These are phyloP conservation scores for Dendrolimus pini DNA, from an alignment of 2,888 invertebrate genomes.

Conservation along the genomic window DNA sequence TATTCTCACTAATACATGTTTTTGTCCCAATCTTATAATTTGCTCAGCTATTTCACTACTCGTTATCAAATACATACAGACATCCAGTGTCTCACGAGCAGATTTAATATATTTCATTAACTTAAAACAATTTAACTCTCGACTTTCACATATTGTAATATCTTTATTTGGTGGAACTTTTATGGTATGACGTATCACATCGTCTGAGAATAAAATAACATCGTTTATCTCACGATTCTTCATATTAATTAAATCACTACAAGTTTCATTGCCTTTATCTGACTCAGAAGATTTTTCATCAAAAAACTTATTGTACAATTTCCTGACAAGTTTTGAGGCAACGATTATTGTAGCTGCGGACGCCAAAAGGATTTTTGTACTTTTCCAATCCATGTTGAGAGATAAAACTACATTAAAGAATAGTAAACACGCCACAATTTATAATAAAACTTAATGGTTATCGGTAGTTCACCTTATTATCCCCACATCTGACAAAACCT, in stretches of 20 bases:
- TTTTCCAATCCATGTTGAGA: constrained; percentile 62
- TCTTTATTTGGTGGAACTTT: constrained; percentile 54
- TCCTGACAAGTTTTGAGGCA: constrained; percentile 58
- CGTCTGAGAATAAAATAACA: constrained; percentile 67
- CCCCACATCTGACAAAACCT: constrained; percentile 38
- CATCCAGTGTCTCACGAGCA: constrained; percentile 65
- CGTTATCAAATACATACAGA: constrained; percentile 71
- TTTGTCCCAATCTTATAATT: constrained; percentile 63
- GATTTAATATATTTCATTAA: constrained; percentile 66
- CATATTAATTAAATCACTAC: constrained; percentile 40
- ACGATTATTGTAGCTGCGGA: constrained; percentile 60
- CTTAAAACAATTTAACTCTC: constrained; percentile 65
- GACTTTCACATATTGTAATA: constrained; percentile 55
- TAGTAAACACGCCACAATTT: constrained; percentile 21
- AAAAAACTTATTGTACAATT: constrained; percentile 52
- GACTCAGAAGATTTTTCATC: constrained; percentile 28
- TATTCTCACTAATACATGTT: constrained; percentile 63
- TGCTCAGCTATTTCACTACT: constrained; percentile 66
- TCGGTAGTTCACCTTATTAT: constrained; percentile 54
- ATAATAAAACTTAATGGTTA: constrained; percentile 19
- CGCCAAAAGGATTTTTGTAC: constrained; percentile 54
- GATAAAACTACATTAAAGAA: constrained; percentile 10
- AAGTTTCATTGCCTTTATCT: constrained; percentile 32
- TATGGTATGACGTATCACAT: constrained; percentile 50
- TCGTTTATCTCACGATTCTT: constrained; percentile 67